Evolutionary conservation across 2,797 vertebrate species (phyloP), one percentile per base, ranked within the genome.

Genomic region (Sebastolobus altivelis): DNA sequence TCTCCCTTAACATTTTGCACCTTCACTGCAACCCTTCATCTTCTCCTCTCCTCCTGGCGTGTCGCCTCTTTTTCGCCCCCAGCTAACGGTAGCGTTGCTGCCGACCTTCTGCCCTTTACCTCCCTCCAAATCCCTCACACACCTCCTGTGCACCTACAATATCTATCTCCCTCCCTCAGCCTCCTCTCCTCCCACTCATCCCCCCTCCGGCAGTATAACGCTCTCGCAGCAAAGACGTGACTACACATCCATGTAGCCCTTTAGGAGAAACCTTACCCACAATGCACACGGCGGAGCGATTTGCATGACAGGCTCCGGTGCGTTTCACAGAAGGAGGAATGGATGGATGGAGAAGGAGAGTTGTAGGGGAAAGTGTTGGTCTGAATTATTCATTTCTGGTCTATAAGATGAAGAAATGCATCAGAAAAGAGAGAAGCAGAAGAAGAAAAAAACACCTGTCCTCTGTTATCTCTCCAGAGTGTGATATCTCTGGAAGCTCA

Each of bases 171-270:
- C 80, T 71, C 65, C 65, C 56, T 72, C 77, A 70, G 59, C 46
- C 6, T 25, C 63, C 66, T 72, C 65, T 69, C 70, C 66, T 65
- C 75, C 84, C 74, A 68, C 83, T 88, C 79, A 25, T 29, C 33
- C 43, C 65, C 72, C 59, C 63, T 66, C 80, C 35, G 73, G 73
- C 62, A 49, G 77, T 71, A 27, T 52, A 20, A 62, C 20, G 38
- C 87, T 87, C 79, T 80, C 74, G 65, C 55, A 63, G 82, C 85
- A 77, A 80, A 91, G 81, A 85, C 90, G 88, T 95, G 94, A 94
- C 92, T 68, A 55, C 85, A 95, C 94, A 95, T 95, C 90, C 75
- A 62, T 40, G 68, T 54, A 80, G 86, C 87, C 92, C 86, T 93
- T 93, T 93, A 95, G 84, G 77, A 87, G 54, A 81, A 85, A 72